phyloP scores from a whole-genome alignment of 2,888 invertebrate species.

The Leptura quadrifasciata region DNA sequence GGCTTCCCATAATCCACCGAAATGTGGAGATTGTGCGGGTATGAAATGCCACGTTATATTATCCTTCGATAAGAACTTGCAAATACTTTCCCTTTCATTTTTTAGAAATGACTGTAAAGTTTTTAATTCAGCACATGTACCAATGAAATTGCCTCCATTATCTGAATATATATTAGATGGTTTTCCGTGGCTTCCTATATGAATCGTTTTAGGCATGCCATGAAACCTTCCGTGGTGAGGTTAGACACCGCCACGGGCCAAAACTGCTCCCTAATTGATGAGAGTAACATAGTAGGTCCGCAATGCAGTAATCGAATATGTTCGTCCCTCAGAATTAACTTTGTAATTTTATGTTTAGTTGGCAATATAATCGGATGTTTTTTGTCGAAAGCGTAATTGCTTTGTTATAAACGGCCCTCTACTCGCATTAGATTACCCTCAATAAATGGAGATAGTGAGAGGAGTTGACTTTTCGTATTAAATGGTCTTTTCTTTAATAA shows the following conservation, averaged over 20 bases:
- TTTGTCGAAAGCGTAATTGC: neutral
- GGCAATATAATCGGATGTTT: too few species aligned
- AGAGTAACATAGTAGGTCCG: neutral
- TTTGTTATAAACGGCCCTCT: neutral
- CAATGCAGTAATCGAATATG: neutral
- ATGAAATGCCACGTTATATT: constrained; percentile 2
- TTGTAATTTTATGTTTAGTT: neutral
- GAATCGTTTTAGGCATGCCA: too few species aligned
- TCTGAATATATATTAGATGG: too few species aligned
- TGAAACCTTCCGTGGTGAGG: too few species aligned
- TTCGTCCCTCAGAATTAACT: neutral
- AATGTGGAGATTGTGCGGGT: neutral
- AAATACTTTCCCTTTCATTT: neutral
- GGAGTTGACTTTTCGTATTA: neutral
- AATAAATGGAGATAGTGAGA: neutral
- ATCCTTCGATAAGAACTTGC: neutral
- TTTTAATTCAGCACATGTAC: too few species aligned
- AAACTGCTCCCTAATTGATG: neutral
- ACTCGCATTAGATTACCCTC: neutral
- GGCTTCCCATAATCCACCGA: neutral
- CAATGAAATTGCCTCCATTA: too few species aligned
- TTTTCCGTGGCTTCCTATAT: too few species aligned
- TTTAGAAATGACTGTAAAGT: too few species aligned
- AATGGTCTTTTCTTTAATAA: neutral
- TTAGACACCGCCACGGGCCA: too few species aligned